A percentile compares a stretch with the other conserved stretches of the same genome.
phyloP scores from a whole-genome alignment of 1,140 invertebrate genomes.

The Batillaria attramentaria region DNA sequence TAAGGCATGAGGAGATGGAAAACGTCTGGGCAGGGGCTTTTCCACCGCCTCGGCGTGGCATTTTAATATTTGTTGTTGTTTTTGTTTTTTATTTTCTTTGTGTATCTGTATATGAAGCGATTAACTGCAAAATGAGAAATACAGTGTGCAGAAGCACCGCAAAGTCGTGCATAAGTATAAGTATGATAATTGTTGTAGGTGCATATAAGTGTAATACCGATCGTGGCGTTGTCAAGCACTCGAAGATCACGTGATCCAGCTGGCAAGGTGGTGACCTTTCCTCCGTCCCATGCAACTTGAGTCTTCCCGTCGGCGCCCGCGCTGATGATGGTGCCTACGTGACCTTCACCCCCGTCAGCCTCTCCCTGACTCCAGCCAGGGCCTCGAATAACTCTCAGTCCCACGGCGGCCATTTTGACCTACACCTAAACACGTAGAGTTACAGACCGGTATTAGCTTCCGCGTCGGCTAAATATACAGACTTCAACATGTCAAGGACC shows the following conservation, averaged over 20 bases:
- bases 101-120: too few species aligned
- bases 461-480: too few species aligned
- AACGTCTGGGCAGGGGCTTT: neutral
- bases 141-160: neutral
- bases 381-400: constrained; percentile 41
- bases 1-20: too few species aligned
- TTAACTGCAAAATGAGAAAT: too few species aligned
- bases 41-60: neutral
- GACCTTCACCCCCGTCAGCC: constrained; percentile 45
- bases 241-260: too few species aligned
- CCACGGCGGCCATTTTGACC: constrained; percentile 40
- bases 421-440: too few species aligned
- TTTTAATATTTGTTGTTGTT: neutral
- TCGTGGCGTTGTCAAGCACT: constrained; percentile 35
- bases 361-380: constrained; percentile 40
- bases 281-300: constrained; percentile 40
- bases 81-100: too few species aligned
- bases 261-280: neutral
- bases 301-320: constrained; percentile 40
- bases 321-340: constrained; percentile 37
- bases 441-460: too few species aligned
- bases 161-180: neutral
- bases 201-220: constrained; percentile 13
- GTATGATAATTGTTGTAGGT: neutral
- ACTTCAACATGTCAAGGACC: too few species aligned